Evolutionary conservation across 2,113 vertebrate species (phyloP).

Genomic region (Epinephelus fuscoguttatus): DNA sequence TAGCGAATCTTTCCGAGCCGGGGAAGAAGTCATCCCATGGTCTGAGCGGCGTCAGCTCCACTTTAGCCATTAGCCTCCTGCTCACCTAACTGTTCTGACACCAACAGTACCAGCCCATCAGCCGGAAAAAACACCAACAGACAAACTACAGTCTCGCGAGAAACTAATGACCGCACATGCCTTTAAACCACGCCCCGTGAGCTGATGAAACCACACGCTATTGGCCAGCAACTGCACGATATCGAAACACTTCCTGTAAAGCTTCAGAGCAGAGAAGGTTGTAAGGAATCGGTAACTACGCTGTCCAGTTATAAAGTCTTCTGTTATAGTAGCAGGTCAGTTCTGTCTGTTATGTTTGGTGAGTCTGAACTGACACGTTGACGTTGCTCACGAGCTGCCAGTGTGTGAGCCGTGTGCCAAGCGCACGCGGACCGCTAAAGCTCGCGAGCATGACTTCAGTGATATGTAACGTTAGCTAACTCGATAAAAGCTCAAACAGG

Average conservation of each 20-base stretch:
- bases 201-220: constrained; percentile 16
- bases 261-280: background rate
- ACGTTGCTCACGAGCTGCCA: fast-evolving
- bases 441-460: background rate
- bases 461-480: background rate
- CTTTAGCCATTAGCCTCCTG: constrained; percentile 71
- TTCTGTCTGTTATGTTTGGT: background rate
- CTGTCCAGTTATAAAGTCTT: background rate
- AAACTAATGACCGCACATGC: fast-evolving
- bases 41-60: constrained; percentile 90
- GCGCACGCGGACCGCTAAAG: background rate
- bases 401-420: background rate
- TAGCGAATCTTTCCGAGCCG: constrained; percentile 88
- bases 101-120: background rate
- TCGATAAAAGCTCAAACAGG: fast-evolving
- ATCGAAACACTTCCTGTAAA: constrained; percentile 34
- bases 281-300: background rate
- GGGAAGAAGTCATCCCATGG: constrained; percentile 94
- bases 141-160: constrained; percentile 60
- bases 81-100: background rate
- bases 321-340: background rate
- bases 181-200: constrained; percentile 6
- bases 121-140: background rate
- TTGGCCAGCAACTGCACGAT: constrained; percentile 45
- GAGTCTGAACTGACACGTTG: background rate